These are phyloP conservation scores for Andinoacara biseriatus DNA, from an alignment of 2,113 vertebrate genomes.

Conservation along the genomic window DNA sequence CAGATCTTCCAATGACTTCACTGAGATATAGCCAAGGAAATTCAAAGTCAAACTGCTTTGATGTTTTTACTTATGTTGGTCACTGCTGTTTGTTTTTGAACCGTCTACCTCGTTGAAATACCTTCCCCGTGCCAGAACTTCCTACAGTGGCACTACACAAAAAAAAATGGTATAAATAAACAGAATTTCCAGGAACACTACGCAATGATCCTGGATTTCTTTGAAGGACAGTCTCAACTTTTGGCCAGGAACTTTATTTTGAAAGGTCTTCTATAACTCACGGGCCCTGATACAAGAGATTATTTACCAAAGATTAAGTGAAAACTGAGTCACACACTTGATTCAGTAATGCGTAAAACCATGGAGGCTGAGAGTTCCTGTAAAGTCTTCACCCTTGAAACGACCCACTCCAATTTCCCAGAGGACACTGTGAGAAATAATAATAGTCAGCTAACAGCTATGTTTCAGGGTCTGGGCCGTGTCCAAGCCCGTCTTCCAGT, in stretches of 20 bases:
- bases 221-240: neutral
- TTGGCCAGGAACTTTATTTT: neutral
- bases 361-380: neutral
- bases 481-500: constrained; percentile 38
- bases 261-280: neutral
- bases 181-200: neutral
- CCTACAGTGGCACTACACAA: neutral
- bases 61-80: neutral
- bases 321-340: neutral
- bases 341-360: neutral
- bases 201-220: neutral
- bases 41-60: neutral
- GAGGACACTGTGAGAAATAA: constrained; percentile 16
- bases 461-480: constrained; percentile 20
- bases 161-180: neutral
- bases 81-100: neutral
- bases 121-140: neutral
- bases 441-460: constrained; percentile 25
- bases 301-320: neutral
- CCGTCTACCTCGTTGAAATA: neutral
- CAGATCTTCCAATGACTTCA: neutral
- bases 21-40: neutral
- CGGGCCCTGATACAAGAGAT: neutral
- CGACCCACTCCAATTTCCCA: neutral
- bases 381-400: neutral